Base-by-base conservation (phyloP, 1,140 invertebrate genomes). In the Leptinotarsa lineolata region DNA sequence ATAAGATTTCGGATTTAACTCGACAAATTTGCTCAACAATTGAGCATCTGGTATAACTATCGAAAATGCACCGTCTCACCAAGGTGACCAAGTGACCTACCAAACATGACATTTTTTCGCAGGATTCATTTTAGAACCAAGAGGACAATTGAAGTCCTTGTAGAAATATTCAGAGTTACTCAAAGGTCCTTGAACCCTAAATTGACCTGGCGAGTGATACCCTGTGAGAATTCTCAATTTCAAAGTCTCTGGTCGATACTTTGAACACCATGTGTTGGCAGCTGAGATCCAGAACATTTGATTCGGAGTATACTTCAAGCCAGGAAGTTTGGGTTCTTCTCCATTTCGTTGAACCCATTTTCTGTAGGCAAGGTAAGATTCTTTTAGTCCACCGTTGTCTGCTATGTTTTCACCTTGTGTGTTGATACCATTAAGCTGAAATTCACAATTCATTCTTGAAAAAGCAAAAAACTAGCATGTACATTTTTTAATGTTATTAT, bases 81-180 rank as follows among this genome's bases (percentile, higher is more conserved):
- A 30, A 30, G 6, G 6, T 30, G 30, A 39, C 30, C 0, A 39
- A 2, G 30, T 39, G 30, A 39, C 30, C 30, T 54, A 94, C 92
- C 92, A 94, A 16, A 94, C 90, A 81, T 88, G 87, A 86, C 97
- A 99, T 83, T 97, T 98, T 0, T 94, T 88, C 16, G 83, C 80
- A 2, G 96, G 95, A 85, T 98, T 98, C 95, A 98, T 97, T 39
- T 88, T 89, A 0, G 92, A 91, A 2, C 91, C 92, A 1, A 86
- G 70, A 0, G 93, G 92, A 85, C 97, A 99, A 63, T 92, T 91
- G 85, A 96, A 98, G 84, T 96, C 95, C 70, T 88, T 84, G 1
- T 94, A 87, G 85, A 98, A 99, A 70, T 96, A 92, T 65, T 91
- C 88, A 86, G 94, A 92, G 83, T 99, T 99, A 45, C 94, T 94